Evolutionary conservation across 2,888 invertebrate genomes (phyloP), one percentile per base, ranked within the genome.

Genomic region (Hirtodrosophila cameraria): DNA sequence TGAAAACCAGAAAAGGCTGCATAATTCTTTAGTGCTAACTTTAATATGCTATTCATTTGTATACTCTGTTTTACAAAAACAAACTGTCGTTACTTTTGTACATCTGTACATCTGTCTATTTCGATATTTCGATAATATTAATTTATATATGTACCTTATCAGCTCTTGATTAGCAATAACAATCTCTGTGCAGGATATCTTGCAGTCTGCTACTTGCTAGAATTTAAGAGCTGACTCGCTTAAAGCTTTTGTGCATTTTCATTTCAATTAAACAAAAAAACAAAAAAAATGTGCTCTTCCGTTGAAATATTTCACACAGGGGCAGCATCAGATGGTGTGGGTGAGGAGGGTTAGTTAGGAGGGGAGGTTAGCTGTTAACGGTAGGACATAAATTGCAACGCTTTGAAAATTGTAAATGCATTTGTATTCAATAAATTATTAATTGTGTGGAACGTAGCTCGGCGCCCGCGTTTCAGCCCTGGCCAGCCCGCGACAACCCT

Each of bases 241-340:
- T 61, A 35, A 35, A 42, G 18, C n/a, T 43, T 41, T 69, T 54
- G 45, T 52, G 57, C 45, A 41, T 54, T 73, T 73, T 43, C 53
- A 73, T 81, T 74, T 66, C 78, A 82, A 85, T 85, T 77, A 82
- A 82, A 74, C 75, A 57, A 50, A 78, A 65, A 81, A 61, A n/a
- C n/a, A n/a, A n/a, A n/a, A n/a, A 23, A 23, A 23, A 7, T 65
- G 59, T 75, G 58, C 59, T 67, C 67, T 85, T 82, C 79, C 75
- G 78, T 74, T 78, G 61, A 61, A 77, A 65, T 58, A 48, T 53
- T 42, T 27, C 28, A 15, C 20, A 15, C 3, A 33, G 13, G 1
- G 33, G 1, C 18, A 5, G n/a, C n/a, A n/a, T n/a, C n/a, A 1
- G 8, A 0, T 28, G 7, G 12, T 13, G 12, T 1, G 11, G 16